These are phyloP conservation scores for Macrobrachium rosenbergii DNA, from an alignment of 1,140 invertebrate genomes.

Conservation along the genomic window DNA sequence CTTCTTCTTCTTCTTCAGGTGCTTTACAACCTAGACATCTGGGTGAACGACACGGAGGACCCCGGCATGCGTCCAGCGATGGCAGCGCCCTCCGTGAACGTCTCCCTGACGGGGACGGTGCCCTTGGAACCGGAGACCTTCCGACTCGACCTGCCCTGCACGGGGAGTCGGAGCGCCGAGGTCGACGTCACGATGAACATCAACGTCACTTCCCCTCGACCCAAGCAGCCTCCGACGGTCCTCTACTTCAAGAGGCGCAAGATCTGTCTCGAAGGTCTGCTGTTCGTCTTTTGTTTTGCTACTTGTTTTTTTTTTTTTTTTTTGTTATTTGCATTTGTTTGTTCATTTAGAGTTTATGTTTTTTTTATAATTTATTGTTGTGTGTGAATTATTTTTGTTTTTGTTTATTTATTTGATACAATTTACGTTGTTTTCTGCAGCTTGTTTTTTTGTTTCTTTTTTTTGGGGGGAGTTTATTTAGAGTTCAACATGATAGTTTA, in stretches of 20 bases:
- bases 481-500: no score
- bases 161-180: conserved; percentile 83
- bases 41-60: conserved; percentile 77
- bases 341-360: no score
- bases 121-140: conserved; percentile 85
- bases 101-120: conserved; percentile 83
- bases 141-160: conserved; percentile 84
- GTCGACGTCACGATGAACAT: conserved; percentile 85
- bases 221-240: conserved; percentile 75
- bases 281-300: no score
- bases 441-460: no score
- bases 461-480: no score
- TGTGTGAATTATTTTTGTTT: no score
- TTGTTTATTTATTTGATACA: no score
- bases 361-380: no score
- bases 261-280: conserved; percentile 80
- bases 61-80: conserved; percentile 74
- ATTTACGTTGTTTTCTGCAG: no score
- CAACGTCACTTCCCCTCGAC: conserved; percentile 79
- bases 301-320: no score
- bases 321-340: no score
- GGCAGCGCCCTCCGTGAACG: conserved; percentile 84
- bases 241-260: conserved; percentile 86
- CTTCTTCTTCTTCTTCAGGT: conserved; percentile 75
- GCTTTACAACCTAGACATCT: conserved; percentile 84